phyloP scores from a whole-genome alignment of 2,888 invertebrate genomes.

The Callinectes sapidus region DNA sequence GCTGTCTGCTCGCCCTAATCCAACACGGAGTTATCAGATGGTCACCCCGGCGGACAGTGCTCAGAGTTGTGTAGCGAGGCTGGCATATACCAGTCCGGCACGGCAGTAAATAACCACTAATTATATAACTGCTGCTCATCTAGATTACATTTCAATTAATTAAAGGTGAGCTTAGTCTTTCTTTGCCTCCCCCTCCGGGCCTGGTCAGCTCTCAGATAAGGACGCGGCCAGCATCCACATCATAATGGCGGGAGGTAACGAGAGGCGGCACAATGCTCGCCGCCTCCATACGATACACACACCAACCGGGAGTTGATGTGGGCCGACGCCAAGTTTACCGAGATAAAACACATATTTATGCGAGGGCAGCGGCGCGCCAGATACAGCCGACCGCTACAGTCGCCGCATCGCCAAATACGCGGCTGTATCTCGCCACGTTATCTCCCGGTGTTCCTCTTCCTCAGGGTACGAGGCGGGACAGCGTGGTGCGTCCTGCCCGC shows the following conservation, averaged over 20 bases:
- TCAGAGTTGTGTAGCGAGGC: conserved; percentile 14
- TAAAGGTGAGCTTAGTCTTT: conserved; percentile 24
- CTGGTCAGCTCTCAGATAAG: background rate
- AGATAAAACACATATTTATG: conserved; percentile 48
- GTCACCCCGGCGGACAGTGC: conserved; percentile 23
- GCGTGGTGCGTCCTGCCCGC: background rate
- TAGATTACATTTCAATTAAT: conserved; percentile 45
- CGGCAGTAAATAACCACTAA: background rate
- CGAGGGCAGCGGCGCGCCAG: conserved; percentile 30
- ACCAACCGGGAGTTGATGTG: conserved; percentile 17
- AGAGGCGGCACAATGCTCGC: conserved; percentile 32
- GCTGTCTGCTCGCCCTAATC: conserved; percentile 36
- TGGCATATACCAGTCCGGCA: background rate
- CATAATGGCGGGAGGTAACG: conserved; percentile 23
- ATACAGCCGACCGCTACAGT: conserved; percentile 22
- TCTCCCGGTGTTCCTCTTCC: conserved; percentile 3
- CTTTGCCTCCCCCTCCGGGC: background rate
- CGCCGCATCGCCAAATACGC: conserved; percentile 42
- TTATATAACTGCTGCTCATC: conserved; percentile 39
- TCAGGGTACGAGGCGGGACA: background rate
- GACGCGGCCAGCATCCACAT: conserved; percentile 18
- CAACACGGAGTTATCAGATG: conserved; percentile 44
- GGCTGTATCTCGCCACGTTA: conserved; percentile 36
- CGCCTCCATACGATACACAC: conserved; percentile 28
- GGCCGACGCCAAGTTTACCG: background rate